Evolutionary conservation across 1,140 invertebrate genomes (phyloP), one percentile per base, ranked within the genome.

Genomic region (Drosophila rufa): DNA sequence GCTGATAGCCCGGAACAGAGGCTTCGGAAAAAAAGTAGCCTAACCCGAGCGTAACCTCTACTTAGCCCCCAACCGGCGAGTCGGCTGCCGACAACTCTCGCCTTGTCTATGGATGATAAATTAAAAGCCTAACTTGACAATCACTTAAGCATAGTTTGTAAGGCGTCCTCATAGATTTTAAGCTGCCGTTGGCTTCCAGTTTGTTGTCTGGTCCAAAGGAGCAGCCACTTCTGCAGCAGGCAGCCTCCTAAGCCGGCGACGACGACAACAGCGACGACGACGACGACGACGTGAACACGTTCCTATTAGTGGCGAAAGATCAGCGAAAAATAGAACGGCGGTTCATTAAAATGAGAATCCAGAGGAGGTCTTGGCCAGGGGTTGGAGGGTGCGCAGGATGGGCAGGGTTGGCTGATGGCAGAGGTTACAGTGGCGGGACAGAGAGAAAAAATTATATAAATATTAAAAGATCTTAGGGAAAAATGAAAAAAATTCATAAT

Each of bases 111-210:
- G 87, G 87, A 92, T 92, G 91, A 92, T 92, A 92, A 92, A 92
- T 92, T 92, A 92, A 92, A 92, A 92, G 91, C 91, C 91, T 91
- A 92, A 92, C 91, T 92, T 92, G 91, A 92, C 91, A 92, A 92
- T 92, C 91, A 92, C 91, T 92, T 92, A 92, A 92, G 91, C 87
- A 86, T 91, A 92, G 91, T 92, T 92, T 92, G 91, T 92, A 92
- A 91, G 85, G 86, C 85, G 85, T 89, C 85, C 85, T 84, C 85
- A 89, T 89, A 89, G 86, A 90, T 91, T 90, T 91, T 91, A 90
- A 67, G 78, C 78, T 75, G 85, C 81, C 78, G 77, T 67, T 87
- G 83, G 83, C 82, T 82, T 64, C 65, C 82, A 78, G 71, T 75
- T 75, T 87, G 77, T 73, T 90, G 67, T 61, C 75, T 77, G 83